phyloP scores from a whole-genome alignment of 2,888 invertebrate genomes.

The Drosophila borborema region DNA sequence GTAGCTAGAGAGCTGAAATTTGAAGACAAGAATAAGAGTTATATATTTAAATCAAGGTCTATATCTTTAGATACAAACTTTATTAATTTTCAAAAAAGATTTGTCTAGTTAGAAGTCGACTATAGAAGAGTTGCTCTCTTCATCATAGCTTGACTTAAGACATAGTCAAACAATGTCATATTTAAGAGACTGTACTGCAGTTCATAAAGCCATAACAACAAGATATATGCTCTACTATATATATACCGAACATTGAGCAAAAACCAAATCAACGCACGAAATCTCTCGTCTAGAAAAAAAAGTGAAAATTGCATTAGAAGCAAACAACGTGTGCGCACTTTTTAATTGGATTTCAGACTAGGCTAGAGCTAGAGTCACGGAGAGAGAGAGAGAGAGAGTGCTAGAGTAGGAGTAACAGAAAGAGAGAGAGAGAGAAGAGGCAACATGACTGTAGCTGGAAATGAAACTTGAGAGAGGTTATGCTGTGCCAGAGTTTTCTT shows the following conservation, averaged over 20 bases:
- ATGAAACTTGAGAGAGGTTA: conserved; percentile 4
- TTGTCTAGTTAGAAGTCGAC: no score
- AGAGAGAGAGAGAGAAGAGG: background rate
- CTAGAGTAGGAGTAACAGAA: no score
- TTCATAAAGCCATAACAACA: conserved; percentile 1
- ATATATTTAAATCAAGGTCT: background rate
- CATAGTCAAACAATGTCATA: background rate
- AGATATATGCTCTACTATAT: background rate
- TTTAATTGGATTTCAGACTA: conserved; percentile 78
- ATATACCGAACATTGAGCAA: background rate
- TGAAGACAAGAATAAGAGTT: background rate
- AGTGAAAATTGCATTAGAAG: conserved; percentile 68
- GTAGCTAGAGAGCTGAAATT: background rate
- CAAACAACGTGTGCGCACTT: conserved; percentile 63
- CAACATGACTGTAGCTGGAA: conserved; percentile 42
- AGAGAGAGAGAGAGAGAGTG: background rate
- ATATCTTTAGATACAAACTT: no score
- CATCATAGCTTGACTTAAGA: background rate
- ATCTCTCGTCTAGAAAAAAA: conserved; percentile 47
- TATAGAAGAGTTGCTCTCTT: no score
- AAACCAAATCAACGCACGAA: conserved; percentile 13
- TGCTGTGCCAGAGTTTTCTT: background rate
- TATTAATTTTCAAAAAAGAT: no score
- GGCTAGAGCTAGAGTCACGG: background rate
- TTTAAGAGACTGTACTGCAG: background rate